Percentiles rank a stretch among this genome's conserved stretches.
Evolutionary conservation across 2,113 vertebrate species (phyloP).

Genomic region (Pavo muticus): DNA sequence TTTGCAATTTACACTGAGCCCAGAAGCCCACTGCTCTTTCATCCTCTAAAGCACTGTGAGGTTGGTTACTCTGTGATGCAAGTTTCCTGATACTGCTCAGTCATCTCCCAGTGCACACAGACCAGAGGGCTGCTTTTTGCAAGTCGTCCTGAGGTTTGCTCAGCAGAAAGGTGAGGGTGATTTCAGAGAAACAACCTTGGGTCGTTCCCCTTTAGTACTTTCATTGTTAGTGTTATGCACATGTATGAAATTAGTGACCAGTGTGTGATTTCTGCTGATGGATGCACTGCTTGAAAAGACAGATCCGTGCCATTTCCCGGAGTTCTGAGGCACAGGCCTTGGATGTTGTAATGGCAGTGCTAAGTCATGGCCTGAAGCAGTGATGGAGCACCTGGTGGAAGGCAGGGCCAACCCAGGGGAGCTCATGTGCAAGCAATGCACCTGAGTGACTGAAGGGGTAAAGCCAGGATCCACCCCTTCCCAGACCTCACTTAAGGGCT

Average conservation of each 20-base stretch:
- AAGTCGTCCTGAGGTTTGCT: neutral
- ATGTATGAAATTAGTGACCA: neutral
- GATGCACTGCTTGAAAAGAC: neutral
- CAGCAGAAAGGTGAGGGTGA: neutral
- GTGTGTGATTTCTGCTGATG: neutral
- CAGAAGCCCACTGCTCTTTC: neutral
- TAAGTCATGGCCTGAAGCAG: no score
- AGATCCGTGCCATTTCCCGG: neutral
- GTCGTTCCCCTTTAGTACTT: neutral
- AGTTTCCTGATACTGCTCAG: neutral
- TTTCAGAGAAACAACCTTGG: neutral
- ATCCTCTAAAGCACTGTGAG: neutral
- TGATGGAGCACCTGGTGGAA: no score
- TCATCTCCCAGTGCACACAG: neutral
- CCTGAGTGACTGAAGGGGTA: no score
- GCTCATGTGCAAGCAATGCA: no score
- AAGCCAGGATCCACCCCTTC: no score
- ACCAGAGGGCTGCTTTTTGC: neutral
- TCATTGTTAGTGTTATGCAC: neutral
- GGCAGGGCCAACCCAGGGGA: no score
- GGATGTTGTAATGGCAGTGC: neutral
- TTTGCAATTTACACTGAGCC: neutral
- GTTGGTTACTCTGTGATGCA: neutral
- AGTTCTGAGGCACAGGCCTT: neutral
- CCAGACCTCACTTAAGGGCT: no score